Conservation (phyloP, 2,797 vertebrate species). For the Aldrovandia affinis region DNA sequence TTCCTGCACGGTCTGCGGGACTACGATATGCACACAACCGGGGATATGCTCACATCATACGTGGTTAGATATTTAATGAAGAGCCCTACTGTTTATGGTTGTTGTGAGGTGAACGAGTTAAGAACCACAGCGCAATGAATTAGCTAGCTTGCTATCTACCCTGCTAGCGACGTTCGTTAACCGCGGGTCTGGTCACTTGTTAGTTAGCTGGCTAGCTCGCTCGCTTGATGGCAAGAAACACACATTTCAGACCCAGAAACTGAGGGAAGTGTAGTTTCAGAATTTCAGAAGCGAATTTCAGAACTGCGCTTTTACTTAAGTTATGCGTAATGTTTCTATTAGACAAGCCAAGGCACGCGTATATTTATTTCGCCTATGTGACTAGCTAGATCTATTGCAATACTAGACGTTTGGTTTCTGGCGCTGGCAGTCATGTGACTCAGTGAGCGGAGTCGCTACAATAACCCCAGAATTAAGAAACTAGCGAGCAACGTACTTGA, state of each 20-base stretch:
- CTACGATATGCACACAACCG: not conserved
- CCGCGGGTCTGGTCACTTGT: not conserved
- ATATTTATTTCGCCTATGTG: not conserved
- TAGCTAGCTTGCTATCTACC: not conserved
- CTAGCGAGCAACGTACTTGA: not conserved
- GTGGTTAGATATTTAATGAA: no score
- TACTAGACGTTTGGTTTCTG: not conserved
- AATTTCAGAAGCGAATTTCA: no score
- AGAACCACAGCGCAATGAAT: not conserved
- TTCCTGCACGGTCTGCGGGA: not conserved
- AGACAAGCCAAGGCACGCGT: not conserved
- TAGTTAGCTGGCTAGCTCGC: not conserved
- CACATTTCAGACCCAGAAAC: not conserved
- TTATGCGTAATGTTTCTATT: not conserved
- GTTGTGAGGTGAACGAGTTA: not conserved
- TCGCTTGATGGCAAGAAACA: not conserved
- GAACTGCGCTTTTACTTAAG: not conserved
- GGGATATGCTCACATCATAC: no score
- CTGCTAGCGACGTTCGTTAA: not conserved
- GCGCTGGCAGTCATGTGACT: conserved; percentile 13
- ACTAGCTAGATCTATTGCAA: not conserved
- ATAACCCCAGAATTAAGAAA: no score
- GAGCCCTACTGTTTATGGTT: no score
- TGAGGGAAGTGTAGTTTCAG: not conserved
- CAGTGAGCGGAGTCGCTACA: not conserved